Base-by-base conservation (phyloP, 2,113 vertebrate genomes). In the Esox niger region DNA sequence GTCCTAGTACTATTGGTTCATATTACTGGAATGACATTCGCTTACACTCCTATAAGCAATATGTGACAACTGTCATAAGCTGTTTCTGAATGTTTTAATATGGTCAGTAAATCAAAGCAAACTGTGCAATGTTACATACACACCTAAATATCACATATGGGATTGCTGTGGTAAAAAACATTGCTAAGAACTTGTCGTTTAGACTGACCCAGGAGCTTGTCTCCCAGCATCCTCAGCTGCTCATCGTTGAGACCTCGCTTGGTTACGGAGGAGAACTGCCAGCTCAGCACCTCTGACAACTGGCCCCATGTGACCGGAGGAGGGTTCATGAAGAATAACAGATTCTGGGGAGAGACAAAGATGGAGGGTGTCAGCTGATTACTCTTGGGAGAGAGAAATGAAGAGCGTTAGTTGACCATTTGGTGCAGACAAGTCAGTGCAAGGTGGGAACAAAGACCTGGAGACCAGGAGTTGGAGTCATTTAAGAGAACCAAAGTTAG, bases 251-350 rank as follows among this genome's bases (percentile, higher is more conserved):
- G 95, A 33, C 85, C 94, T 62, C 94, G 90, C 58, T 95, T 91
- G 25, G 95, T 95, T 63, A 94, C 82, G 0, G 95, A 94, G 10
- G 93, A 89, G 86, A 99, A 99, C 86, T 99, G 97, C 95, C 96
- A 98, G 6, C 93, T 95, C 54, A 98, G 90, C 11, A 94, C 92
- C 35, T 96, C 94, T 0, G 94, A 92, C 64, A 99, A 89, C 75
- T 93, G 88, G 35, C 83, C 58, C 97, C 97, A 98, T 62, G 87
- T 81, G 20, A 95, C 91, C 1, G 79, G 84, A 1, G 94, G 94
- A 6, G 97, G 95, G 60, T 88, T 91, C 68, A 91, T 70, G 77
- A 99, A 99, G 83, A 98, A 90, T 7, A 86, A 92, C 74, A 97
- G 81, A 70, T 95, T 94, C 96, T 98, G 2, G 1, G 67, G 32